phyloP scores from a whole-genome alignment of 2,797 vertebrate genomes.

The Moxostoma hubbsi region DNA sequence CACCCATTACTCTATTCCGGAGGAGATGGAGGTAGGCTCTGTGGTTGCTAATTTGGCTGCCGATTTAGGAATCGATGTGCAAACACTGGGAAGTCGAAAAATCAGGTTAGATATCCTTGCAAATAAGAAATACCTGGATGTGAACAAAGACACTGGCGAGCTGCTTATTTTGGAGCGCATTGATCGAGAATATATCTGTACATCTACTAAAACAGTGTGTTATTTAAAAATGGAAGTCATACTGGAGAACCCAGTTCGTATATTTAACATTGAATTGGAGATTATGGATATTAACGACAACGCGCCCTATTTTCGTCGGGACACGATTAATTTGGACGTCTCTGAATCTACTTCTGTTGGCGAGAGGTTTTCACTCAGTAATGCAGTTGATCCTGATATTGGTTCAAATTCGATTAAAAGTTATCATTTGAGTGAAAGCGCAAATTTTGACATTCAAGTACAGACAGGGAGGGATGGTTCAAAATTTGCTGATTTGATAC shows the following conservation, averaged over 20 bases:
- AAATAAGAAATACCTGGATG: slow-evolving; percentile 64
- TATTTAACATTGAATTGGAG: slow-evolving; percentile 67
- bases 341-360: slow-evolving; percentile 64
- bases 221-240: slow-evolving; percentile 70
- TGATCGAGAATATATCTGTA: slow-evolving; percentile 53
- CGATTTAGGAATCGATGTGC: slow-evolving; percentile 62
- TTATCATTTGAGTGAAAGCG: slow-evolving; percentile 69
- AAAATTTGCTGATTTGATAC: slow-evolving; percentile 68
- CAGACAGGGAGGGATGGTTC: slow-evolving; percentile 60
- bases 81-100: slow-evolving; percentile 52
- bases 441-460: slow-evolving; percentile 71
- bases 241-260: slow-evolving; percentile 63
- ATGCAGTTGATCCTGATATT: slow-evolving; percentile 66
- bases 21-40: slow-evolving; percentile 64
- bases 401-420: slow-evolving; percentile 66
- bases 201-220: slow-evolving; percentile 61
- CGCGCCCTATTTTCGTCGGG: slow-evolving; percentile 53
- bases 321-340: slow-evolving; percentile 56
- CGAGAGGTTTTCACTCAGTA: slow-evolving; percentile 61
- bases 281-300: slow-evolving; percentile 75
- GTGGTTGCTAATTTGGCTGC: slow-evolving; percentile 61
- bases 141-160: slow-evolving; percentile 69
- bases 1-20: slow-evolving; percentile 64
- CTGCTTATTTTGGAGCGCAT: slow-evolving; percentile 63
- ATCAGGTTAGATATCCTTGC: slow-evolving; percentile 60